These are phyloP conservation scores for Drosophila pectinifera DNA, from an alignment of 1,140 invertebrate genomes.

Conservation along the genomic window DNA sequence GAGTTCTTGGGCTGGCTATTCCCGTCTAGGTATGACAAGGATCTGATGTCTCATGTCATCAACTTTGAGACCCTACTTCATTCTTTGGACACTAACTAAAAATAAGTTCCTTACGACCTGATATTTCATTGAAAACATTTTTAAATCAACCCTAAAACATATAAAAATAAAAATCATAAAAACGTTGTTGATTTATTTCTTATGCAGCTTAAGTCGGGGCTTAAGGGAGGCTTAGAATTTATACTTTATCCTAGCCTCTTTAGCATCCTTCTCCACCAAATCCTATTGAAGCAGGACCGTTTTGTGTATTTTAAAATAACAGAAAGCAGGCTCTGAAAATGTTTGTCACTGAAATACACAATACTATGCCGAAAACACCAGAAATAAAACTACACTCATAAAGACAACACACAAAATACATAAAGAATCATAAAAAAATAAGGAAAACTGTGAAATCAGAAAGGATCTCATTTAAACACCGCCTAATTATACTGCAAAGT, in stretches of 20 bases:
- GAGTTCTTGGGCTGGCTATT: slow-evolving; percentile 92
- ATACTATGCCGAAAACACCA: not conserved
- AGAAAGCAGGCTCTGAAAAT: not conserved
- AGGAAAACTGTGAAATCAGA: not conserved
- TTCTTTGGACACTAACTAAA: not conserved
- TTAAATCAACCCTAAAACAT: not conserved
- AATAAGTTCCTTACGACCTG: no score
- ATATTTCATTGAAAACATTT: not conserved
- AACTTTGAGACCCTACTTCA: slow-evolving; percentile 33
- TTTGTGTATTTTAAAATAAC: not conserved
- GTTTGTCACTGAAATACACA: not conserved
- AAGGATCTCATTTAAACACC: not conserved
- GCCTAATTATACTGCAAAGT: no score
- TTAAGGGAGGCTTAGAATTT: no score
- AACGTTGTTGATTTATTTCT: not conserved
- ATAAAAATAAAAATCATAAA: not conserved
- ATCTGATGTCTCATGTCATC: slow-evolving; percentile 35
- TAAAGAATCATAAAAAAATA: not conserved
- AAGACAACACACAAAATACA: not conserved
- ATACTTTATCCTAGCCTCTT: no score
- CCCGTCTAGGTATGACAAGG: slow-evolving; percentile 84
- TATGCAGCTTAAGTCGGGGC: no score
- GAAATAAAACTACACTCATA: not conserved
- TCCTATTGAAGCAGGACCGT: no score
- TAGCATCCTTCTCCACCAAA: no score